A percentile compares a stretch with the other conserved stretches of the same genome.
phyloP scores from a whole-genome alignment of 2,113 vertebrate species.

The Perca schrenkii region DNA sequence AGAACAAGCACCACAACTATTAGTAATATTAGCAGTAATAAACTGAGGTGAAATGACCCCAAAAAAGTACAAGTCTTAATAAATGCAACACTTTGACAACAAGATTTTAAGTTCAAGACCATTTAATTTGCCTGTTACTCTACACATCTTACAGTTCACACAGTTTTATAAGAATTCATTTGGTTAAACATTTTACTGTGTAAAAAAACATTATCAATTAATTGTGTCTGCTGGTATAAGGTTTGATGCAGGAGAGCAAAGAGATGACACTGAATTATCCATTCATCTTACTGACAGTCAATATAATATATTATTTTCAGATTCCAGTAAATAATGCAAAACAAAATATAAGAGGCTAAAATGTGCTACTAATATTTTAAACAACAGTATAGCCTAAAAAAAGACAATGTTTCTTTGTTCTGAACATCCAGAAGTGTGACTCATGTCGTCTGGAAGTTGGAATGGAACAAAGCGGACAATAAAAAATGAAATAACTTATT shows the following conservation, averaged over 20 bases:
- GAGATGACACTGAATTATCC: conserved; percentile 17
- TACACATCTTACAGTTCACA: conserved; percentile 49
- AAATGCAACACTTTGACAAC: not conserved
- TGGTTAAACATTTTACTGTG: conserved; percentile 56
- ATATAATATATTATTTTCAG: conserved; percentile 70
- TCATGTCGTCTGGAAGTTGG: conserved; percentile 48
- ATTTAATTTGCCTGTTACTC: conserved; percentile 61
- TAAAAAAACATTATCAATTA: conserved; percentile 29
- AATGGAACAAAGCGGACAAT: conserved; percentile 48
- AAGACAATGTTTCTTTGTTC: conserved; percentile 1
- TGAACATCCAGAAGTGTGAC: conserved; percentile 63
- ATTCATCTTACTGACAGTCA: conserved; percentile 11
- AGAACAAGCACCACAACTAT: not conserved
- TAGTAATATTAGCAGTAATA: not conserved
- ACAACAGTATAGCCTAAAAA: conserved; percentile 14
- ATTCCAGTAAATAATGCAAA: conserved; percentile 54
- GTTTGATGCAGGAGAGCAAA: conserved; percentile 19
- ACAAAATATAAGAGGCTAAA: conserved; percentile 41
- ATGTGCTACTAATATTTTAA: conserved; percentile 21
- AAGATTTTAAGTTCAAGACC: conserved; percentile 4
- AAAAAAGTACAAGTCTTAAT: not conserved
- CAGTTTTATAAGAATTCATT: conserved; percentile 58
- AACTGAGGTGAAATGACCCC: not conserved
- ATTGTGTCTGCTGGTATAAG: conserved; percentile 12
- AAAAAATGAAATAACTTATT: conserved; percentile 75